These are phyloP conservation scores for Columba livia DNA, from an alignment of 2,113 vertebrate species.

Conservation along the genomic window DNA sequence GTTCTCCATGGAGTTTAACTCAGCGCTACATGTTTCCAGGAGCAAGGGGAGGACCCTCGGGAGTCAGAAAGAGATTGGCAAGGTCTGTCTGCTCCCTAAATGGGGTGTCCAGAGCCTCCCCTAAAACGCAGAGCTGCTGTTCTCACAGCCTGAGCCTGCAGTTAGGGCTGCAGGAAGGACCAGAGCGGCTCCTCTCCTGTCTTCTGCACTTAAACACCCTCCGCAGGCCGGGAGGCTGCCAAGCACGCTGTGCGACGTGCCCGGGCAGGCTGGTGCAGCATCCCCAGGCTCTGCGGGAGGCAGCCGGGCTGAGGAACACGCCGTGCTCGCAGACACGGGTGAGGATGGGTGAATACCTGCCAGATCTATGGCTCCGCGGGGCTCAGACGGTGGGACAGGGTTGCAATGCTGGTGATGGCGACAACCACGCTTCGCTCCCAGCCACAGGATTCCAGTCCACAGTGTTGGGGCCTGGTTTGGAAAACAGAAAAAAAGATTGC, in stretches of 20 bases:
- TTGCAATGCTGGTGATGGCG: not conserved
- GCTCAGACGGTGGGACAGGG: not conserved
- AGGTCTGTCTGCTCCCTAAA: not conserved
- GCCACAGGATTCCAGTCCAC: not conserved
- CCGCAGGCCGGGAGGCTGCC: not conserved
- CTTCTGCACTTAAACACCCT: not conserved
- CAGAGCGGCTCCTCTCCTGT: not conserved
- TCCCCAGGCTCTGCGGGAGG: not conserved
- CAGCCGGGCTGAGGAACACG: not conserved
- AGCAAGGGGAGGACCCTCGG: not conserved
- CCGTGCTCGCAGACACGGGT: not conserved
- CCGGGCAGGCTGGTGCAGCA: constrained; percentile 38
- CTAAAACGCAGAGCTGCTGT: not conserved
- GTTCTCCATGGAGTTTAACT: not conserved
- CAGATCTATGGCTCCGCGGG: accelerated
- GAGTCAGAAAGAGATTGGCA: not conserved
- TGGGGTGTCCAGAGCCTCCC: not conserved
- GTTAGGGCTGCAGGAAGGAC: not conserved
- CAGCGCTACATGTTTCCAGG: not conserved
- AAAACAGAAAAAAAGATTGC: not conserved
- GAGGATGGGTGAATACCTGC: accelerated
- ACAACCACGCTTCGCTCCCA: not conserved
- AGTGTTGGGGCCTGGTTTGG: not conserved
- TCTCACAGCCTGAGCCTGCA: not conserved
- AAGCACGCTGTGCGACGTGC: not conserved